Evolutionary conservation across 2,888 invertebrate genomes (phyloP).

Genomic region (Eupeodes luniger): DNA sequence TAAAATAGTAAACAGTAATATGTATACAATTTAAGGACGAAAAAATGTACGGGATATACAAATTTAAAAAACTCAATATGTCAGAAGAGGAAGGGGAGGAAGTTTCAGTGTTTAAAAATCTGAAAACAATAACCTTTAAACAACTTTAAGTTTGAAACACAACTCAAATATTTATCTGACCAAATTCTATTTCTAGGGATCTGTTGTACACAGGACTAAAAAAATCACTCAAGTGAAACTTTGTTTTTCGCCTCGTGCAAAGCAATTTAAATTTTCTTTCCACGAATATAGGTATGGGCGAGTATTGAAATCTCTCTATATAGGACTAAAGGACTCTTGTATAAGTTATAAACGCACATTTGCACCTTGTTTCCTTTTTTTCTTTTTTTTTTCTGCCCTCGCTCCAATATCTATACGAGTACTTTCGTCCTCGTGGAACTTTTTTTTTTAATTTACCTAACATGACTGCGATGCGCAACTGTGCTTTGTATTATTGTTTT

Average conservation of each 20-base stretch:
- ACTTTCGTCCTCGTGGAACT: conserved; percentile 39
- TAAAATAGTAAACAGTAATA: too few species aligned
- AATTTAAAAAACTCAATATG: too few species aligned
- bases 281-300: background rate
- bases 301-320: too few species aligned
- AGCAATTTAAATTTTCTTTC: conserved; percentile 71
- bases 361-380: conserved; percentile 3
- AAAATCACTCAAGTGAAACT: conserved; percentile 62
- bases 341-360: conserved; percentile 23
- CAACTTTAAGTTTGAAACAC: too few species aligned
- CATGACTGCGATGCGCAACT: conserved; percentile 47
- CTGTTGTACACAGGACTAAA: background rate
- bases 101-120: too few species aligned
- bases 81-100: too few species aligned
- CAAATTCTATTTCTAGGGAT: too few species aligned
- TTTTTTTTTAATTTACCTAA: conserved; percentile 67
- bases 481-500: conserved; percentile 31
- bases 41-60: too few species aligned
- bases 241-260: conserved; percentile 46
- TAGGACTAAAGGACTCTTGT: background rate
- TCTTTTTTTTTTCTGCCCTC: background rate
- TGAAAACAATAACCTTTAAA: too few species aligned
- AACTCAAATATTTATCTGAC: too few species aligned
- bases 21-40: too few species aligned
- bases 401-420: background rate